Base-by-base conservation (phyloP, 2,888 invertebrate genomes). In the Agrochola litura region DNA sequence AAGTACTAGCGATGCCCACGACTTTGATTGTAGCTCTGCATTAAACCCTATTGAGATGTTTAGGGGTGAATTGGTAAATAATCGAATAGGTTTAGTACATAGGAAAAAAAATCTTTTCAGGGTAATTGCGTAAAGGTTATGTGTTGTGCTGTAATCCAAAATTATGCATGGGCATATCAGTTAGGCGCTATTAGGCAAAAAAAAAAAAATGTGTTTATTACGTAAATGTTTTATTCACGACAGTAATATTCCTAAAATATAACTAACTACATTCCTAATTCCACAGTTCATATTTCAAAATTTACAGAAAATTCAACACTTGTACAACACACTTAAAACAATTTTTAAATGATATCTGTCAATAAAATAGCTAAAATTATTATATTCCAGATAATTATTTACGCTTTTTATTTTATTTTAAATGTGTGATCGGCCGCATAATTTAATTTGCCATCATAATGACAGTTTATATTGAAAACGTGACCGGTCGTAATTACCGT, bases 401-500 rank as follows among this genome's bases (percentile, higher is more conserved):
- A 58, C 12, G 46, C 22, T 77, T 74, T 85, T 71, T 68, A 77
- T 69, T 70, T 68, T 19, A 6, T 70, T 75, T 72, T 60, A 25
- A 56, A 66, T 64, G 41, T 68, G 67, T 75, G 65, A 79, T 73
- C 76, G 71, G 37, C 75, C 75, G 79, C 74, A 83, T 89, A 86
- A 92, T 90, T 91, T 87, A 88, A 91, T 90, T 89, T 90, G 86
- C 86, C 77, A 76, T 75, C 87, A 85, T 90, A 92, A 91, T 91
- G 88, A 88, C 84, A 81, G 81, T 90, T 90, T 83, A 85, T 90
- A 93, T 91, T 91, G 86, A 91, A 91, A 88, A 93, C 94, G 94
- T 95, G 95, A 94, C 92, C 89, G 86, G 82, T 84, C 79, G 88
- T 90, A 91, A 94, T 92, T 83, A 90, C 91, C 92, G 91, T 92